phyloP scores from a whole-genome alignment of 2,888 invertebrate species.

The Dolomedes plantarius region DNA sequence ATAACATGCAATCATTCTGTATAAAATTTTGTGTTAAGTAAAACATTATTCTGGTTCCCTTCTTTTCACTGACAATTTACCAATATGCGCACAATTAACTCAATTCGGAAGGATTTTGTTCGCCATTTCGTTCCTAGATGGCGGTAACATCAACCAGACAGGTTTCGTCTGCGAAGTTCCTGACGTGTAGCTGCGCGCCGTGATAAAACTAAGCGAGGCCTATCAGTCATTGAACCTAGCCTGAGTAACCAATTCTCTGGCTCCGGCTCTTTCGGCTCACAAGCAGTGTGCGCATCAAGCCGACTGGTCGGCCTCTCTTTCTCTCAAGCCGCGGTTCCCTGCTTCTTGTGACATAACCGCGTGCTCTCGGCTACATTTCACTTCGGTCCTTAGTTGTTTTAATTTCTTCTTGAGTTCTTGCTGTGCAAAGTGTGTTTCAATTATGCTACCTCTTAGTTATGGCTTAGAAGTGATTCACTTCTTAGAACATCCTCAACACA shows the following conservation, averaged over 20 bases:
- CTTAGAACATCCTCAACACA: slow-evolving; percentile 64
- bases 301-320: slow-evolving; percentile 7
- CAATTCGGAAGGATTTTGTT: too few relatives aligned
- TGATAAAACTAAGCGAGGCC: slow-evolving; percentile 48
- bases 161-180: slow-evolving; percentile 34
- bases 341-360: slow-evolving; percentile 20
- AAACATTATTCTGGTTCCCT: too few relatives aligned
- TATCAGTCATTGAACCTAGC: slow-evolving; percentile 70
- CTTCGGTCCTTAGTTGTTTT: neutral
- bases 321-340: slow-evolving; percentile 34
- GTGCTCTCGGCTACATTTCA: slow-evolving; percentile 5
- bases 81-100: too few relatives aligned
- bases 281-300: slow-evolving; percentile 27
- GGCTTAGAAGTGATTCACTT: slow-evolving; percentile 70
- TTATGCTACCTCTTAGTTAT: slow-evolving; percentile 66
- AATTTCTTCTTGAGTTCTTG: neutral
- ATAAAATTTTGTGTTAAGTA: too few relatives aligned
- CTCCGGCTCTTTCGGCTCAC: slow-evolving; percentile 16
- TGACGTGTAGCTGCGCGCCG: slow-evolving; percentile 13
- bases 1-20: too few relatives aligned
- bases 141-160: slow-evolving; percentile 28
- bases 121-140: slow-evolving; percentile 26
- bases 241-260: slow-evolving; percentile 31
- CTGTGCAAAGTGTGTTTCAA: slow-evolving; percentile 10
- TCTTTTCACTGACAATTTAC: too few relatives aligned